These are phyloP conservation scores for Mus spicilegus DNA, from an alignment of 2,113 vertebrate species.

Conservation along the genomic window DNA sequence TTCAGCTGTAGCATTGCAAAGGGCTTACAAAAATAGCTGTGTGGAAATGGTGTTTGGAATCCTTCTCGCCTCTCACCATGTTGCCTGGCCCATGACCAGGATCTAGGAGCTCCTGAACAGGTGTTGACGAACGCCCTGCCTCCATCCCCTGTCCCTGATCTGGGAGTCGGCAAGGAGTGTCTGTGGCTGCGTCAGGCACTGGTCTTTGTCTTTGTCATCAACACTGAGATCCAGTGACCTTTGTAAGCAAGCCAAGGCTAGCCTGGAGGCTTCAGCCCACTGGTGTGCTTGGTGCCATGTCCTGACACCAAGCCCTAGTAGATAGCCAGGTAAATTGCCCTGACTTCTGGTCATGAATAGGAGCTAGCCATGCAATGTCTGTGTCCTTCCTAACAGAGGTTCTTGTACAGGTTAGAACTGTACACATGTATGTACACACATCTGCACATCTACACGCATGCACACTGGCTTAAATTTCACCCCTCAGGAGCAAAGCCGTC, in stretches of 20 bases:
- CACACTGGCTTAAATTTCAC: constrained; percentile 28
- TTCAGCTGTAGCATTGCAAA: not conserved
- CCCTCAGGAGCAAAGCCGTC: not conserved
- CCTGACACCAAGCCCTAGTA: not conserved
- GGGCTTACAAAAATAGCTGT: not conserved
- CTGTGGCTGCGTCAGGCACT: not conserved
- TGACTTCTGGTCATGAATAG: not conserved
- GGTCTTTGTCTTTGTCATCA: not conserved
- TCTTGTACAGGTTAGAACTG: not conserved
- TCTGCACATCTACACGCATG: not conserved
- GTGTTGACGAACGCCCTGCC: not conserved
- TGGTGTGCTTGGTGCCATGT: not conserved
- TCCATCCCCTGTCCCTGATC: not conserved
- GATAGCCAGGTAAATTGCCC: not conserved
- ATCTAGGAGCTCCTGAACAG: not conserved
- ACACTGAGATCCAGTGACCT: not conserved
- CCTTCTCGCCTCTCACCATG: not conserved
- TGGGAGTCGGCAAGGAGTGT: not conserved
- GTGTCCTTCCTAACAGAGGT: constrained; percentile 1
- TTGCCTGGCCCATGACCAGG: not conserved
- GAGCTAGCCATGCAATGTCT: not conserved
- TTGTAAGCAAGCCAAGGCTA: not conserved
- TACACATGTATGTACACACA: not conserved
- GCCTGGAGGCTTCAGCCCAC: not conserved
- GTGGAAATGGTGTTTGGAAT: not conserved